Evolutionary conservation across 2,113 vertebrate species (phyloP).

Genomic region (Thamnophis sirtalis): DNA sequence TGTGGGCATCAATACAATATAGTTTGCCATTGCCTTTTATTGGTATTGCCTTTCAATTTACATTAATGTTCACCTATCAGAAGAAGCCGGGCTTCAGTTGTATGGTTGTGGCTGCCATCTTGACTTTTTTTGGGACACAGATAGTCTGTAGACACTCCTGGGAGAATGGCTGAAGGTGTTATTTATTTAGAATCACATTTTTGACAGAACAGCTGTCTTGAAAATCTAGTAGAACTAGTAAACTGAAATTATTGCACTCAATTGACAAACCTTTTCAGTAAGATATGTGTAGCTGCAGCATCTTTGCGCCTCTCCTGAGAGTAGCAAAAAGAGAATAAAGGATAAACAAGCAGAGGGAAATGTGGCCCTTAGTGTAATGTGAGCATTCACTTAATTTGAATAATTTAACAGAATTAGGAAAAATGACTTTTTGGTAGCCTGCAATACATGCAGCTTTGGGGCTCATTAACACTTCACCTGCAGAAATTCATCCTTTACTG

Average conservation of each 20-base stretch:
- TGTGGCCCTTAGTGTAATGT: not conserved
- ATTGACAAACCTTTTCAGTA: not conserved
- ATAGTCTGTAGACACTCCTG: not conserved
- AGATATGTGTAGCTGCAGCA: not conserved
- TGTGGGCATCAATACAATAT: not conserved
- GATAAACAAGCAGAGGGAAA: not conserved
- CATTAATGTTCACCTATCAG: not conserved
- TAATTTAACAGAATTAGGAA: not conserved
- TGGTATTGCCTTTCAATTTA: not conserved
- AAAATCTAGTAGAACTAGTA: not conserved
- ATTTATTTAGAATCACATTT: not conserved
- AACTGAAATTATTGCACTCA: not conserved
- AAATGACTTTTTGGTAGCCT: not conserved
- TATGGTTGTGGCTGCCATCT: no score
- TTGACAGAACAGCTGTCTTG: not conserved
- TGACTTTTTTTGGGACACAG: not conserved
- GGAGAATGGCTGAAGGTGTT: not conserved
- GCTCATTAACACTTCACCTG: not conserved
- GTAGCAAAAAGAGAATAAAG: not conserved
- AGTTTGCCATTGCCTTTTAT: not conserved
- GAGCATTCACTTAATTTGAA: not conserved
- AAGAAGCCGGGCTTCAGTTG: not conserved
- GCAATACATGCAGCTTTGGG: not conserved
- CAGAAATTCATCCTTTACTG: not conserved
- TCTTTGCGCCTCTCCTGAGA: not conserved